Percentiles rank a stretch among this genome's conserved stretches.
These are phyloP conservation scores for Anastrepha obliqua DNA, from an alignment of 1,140 invertebrate species.

Conservation along the genomic window DNA sequence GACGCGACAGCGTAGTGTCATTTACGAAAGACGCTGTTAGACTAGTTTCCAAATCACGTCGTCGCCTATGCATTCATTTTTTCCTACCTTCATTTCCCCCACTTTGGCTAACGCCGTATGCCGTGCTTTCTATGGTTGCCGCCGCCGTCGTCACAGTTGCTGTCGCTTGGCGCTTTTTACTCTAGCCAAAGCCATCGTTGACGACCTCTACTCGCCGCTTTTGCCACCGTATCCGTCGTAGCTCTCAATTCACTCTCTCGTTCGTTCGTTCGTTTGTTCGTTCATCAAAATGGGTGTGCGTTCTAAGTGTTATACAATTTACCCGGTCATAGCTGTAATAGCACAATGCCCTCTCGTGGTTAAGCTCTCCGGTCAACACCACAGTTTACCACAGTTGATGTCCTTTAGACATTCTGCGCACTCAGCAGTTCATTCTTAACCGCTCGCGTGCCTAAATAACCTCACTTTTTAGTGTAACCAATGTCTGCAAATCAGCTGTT, in stretches of 20 bases:
- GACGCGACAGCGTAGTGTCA: slow-evolving; percentile 50
- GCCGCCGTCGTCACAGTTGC: no score
- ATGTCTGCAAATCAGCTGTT: slow-evolving; percentile 37
- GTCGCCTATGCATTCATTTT: slow-evolving; percentile 50
- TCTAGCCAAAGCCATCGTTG: neutral
- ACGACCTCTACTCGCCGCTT: neutral
- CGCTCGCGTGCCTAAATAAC: neutral
- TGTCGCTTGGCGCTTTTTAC: neutral
- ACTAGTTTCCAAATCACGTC: slow-evolving; percentile 52
- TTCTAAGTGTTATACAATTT: neutral
- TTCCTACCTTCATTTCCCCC: neutral
- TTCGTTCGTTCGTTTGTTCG: neutral
- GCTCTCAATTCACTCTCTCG: neutral
- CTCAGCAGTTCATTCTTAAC: neutral
- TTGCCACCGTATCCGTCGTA: neutral
- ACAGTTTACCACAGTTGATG: neutral
- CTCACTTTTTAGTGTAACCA: neutral
- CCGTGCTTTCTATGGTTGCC: no score
- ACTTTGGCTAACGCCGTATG: neutral
- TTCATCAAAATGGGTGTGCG: slow-evolving; percentile 26
- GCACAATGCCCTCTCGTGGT: neutral
- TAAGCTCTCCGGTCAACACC: neutral
- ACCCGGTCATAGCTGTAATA: neutral
- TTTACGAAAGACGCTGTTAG: slow-evolving; percentile 54
- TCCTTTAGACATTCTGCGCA: neutral